phyloP scores from a whole-genome alignment of 2,888 invertebrate species.

The Drosophila neotestacea region DNA sequence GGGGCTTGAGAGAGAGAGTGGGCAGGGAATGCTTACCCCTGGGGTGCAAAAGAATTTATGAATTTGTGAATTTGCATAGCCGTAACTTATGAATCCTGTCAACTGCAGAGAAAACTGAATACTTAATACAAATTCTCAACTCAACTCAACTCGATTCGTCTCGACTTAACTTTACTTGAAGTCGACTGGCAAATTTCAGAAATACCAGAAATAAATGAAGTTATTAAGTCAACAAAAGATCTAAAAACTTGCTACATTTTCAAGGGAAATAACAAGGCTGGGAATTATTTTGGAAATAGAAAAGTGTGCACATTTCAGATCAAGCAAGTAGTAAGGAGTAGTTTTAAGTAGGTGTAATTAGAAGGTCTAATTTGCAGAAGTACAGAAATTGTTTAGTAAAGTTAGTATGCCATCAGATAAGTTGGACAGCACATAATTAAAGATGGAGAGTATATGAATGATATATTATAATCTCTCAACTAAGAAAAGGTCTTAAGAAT shows the following conservation, averaged over 20 bases:
- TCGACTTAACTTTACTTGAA: not conserved
- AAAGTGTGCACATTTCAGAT: too few relatives aligned
- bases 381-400: too few relatives aligned
- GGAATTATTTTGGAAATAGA: not conserved
- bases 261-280: not conserved
- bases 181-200: slow-evolving; percentile 23
- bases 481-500: too few relatives aligned
- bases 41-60: slow-evolving; percentile 38
- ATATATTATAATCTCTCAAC: too few relatives aligned
- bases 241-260: slow-evolving; percentile 1
- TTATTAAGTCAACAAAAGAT: slow-evolving; percentile 17
- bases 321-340: too few relatives aligned
- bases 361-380: too few relatives aligned
- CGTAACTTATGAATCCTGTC: slow-evolving; percentile 49
- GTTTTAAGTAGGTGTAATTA: too few relatives aligned
- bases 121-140: slow-evolving; percentile 32
- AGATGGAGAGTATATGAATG: too few relatives aligned
- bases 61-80: slow-evolving; percentile 56
- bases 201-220: slow-evolving; percentile 37
- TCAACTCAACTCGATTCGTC: not conserved
- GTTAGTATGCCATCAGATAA: too few relatives aligned
- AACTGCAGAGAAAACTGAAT: slow-evolving; percentile 42
- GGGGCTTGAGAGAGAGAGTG: not conserved
- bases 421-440: too few relatives aligned
- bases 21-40: slow-evolving; percentile 8